These are phyloP conservation scores for Ooceraea biroi DNA, from an alignment of 1,140 invertebrate genomes.

Conservation along the genomic window DNA sequence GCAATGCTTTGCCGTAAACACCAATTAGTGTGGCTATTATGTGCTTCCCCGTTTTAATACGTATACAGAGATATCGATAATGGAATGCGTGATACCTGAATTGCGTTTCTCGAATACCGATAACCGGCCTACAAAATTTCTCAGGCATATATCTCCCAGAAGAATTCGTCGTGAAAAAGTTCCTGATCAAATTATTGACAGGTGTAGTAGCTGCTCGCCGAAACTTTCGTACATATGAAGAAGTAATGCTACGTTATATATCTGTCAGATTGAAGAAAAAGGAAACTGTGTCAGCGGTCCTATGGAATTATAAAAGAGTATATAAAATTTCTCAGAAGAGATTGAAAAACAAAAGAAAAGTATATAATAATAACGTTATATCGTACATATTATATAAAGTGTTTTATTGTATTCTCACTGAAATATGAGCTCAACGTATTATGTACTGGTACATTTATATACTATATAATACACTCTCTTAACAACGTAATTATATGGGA, in stretches of 20 bases:
- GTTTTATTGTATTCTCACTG: neutral
- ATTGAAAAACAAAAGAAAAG: neutral
- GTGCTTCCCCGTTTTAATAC: neutral
- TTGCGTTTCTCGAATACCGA: constrained; percentile 29
- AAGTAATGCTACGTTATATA: neutral
- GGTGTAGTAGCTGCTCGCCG: neutral
- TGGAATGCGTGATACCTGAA: constrained; percentile 32
- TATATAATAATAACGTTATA: neutral
- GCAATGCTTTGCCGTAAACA: neutral
- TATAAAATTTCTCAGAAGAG: too few relatives aligned
- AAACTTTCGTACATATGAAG: constrained; percentile 11
- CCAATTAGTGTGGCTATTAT: constrained; percentile 31
- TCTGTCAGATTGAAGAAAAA: neutral
- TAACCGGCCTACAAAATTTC: constrained; percentile 10
- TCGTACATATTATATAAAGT: neutral
- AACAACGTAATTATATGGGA: neutral
- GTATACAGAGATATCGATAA: neutral
- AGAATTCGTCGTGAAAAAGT: constrained; percentile 22
- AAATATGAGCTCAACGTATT: neutral
- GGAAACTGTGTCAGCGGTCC: neutral
- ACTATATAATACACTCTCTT: neutral
- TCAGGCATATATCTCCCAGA: neutral
- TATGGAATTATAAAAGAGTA: neutral
- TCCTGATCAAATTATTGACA: constrained; percentile 14
- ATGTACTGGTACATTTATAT: neutral